phyloP scores from a whole-genome alignment of 2,888 invertebrate species.

The Griposia aprilina region DNA sequence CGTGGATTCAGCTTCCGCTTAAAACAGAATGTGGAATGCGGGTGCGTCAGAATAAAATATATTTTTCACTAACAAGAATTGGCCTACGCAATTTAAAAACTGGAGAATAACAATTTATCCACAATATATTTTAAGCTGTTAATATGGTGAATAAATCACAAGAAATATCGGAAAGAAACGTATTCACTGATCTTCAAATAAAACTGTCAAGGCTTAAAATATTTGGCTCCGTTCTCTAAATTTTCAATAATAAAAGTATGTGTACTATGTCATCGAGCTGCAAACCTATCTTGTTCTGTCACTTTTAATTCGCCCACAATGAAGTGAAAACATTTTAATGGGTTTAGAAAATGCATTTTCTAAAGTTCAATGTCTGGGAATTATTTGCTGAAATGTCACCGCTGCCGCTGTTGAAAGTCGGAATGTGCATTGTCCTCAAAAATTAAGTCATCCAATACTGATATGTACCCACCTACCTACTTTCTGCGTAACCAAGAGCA shows the following conservation, averaged over 20 bases:
- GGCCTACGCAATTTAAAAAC: constrained; percentile 11
- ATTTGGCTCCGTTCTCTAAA: constrained; percentile 30
- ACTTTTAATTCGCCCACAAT: neutral
- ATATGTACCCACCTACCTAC: neutral
- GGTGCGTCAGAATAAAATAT: neutral
- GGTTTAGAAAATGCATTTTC: constrained; percentile 21
- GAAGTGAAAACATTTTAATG: constrained; percentile 3
- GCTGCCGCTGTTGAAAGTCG: neutral
- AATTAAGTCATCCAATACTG: neutral
- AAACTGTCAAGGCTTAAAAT: constrained; percentile 22
- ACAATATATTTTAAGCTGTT: constrained; percentile 7
- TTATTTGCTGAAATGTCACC: neutral
- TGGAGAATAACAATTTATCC: constrained; percentile 9
- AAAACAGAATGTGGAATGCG: constrained; percentile 9
- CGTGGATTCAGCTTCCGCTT: neutral
- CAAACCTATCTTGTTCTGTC: neutral
- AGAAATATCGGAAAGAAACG: constrained; percentile 15
- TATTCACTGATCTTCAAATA: constrained; percentile 41
- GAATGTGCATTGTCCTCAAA: neutral
- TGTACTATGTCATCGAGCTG: constrained; percentile 28
- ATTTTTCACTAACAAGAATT: neutral
- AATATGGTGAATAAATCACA: constrained; percentile 23
- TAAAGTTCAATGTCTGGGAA: constrained; percentile 12
- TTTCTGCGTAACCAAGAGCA: neutral
- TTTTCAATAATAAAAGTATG: constrained; percentile 15